A percentile compares a stretch with the other conserved stretches of the same genome.
These are phyloP conservation scores for Etia nguti DNA, from an alignment of 2,113 vertebrate species.

Conservation along the genomic window DNA sequence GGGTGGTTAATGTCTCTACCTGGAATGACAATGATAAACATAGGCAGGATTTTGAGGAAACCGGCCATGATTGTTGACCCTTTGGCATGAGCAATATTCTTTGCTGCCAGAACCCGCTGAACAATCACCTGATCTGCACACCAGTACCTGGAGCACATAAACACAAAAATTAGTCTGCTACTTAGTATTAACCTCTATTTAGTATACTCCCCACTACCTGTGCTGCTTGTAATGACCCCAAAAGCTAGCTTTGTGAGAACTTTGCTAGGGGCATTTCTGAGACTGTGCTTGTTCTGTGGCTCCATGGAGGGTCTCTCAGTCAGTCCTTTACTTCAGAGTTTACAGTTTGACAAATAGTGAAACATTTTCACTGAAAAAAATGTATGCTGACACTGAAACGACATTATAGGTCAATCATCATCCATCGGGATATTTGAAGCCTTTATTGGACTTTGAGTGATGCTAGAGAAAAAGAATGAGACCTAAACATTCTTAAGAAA, in stretches of 20 bases:
- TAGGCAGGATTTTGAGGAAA: slow-evolving; percentile 88
- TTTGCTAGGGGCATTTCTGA: not conserved
- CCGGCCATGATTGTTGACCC: slow-evolving; percentile 92
- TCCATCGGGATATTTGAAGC: not conserved
- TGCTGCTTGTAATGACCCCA: not conserved
- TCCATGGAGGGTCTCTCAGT: not conserved
- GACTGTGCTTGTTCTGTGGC: not conserved
- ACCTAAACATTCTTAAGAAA: not conserved
- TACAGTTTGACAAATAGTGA: not conserved
- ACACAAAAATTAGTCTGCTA: not conserved
- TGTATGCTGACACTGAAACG: not conserved
- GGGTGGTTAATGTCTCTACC: not conserved
- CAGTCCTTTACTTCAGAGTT: not conserved
- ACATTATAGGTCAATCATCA: not conserved
- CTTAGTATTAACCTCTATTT: not conserved
- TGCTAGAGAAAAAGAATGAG: not conserved
- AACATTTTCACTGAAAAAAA: not conserved
- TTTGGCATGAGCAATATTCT: slow-evolving; percentile 90
- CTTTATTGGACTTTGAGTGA: not conserved
- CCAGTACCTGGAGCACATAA: slow-evolving; percentile 74
- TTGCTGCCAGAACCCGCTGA: slow-evolving; percentile 89
- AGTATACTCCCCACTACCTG: not conserved
- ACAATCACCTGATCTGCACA: slow-evolving; percentile 96
- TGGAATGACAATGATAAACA: slow-evolving; percentile 93
- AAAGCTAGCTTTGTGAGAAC: not conserved